Evolutionary conservation across 2,888 invertebrate species (phyloP).

Genomic region (Gisinianus flammeolus): DNA sequence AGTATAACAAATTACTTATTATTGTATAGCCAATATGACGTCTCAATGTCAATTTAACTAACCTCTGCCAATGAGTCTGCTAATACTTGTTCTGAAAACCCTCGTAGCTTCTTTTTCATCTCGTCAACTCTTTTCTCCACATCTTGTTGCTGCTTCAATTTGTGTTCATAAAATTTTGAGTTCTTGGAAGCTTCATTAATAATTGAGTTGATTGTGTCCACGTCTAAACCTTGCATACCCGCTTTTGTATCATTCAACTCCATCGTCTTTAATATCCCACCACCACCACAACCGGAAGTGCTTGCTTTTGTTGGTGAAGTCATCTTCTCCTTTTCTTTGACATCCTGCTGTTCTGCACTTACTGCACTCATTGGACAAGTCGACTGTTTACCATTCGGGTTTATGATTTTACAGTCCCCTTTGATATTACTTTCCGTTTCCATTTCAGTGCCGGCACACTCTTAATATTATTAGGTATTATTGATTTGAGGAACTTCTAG

Average conservation of each 20-base stretch:
- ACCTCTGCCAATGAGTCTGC: slow-evolving; percentile 59
- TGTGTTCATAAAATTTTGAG: slow-evolving; percentile 66
- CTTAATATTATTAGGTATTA: too few species aligned
- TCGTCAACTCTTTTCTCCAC: slow-evolving; percentile 63
- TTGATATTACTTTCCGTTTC: too few species aligned
- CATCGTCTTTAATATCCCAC: slow-evolving; percentile 6
- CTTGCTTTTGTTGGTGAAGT: background rate
- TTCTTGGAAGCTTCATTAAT: slow-evolving; percentile 64
- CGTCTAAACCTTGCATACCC: slow-evolving; percentile 60
- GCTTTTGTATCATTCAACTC: slow-evolving; percentile 54
- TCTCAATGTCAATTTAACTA: background rate
- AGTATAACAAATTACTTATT: background rate
- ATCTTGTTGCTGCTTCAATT: slow-evolving; percentile 64
- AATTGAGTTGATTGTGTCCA: slow-evolving; percentile 61
- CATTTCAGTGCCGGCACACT: too few species aligned
- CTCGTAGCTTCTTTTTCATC: slow-evolving; percentile 59
- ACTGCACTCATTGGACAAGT: too few species aligned
- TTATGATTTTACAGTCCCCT: too few species aligned
- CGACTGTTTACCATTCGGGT: too few species aligned
- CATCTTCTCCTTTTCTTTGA: background rate
- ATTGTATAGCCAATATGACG: background rate
- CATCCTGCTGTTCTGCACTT: too few species aligned
- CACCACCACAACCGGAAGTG: too few species aligned
- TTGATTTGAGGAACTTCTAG: too few species aligned
- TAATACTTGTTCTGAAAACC: slow-evolving; percentile 61